These are phyloP conservation scores for Maniola jurtina DNA, from an alignment of 1,140 invertebrate species.

Conservation along the genomic window DNA sequence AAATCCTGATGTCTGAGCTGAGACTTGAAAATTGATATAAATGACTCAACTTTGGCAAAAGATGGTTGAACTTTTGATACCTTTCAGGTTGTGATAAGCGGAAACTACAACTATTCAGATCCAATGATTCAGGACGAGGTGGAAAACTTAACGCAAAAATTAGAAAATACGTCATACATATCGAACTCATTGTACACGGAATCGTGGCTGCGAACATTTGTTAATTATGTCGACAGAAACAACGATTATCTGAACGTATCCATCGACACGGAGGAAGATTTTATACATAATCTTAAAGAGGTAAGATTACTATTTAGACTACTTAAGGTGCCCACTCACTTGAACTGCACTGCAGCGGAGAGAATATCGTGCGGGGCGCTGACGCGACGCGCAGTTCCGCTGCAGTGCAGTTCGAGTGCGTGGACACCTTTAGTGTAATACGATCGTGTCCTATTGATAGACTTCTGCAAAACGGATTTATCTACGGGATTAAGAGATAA, in stretches of 20 bases:
- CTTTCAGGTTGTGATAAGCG: slow-evolving; percentile 90
- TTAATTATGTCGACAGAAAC: slow-evolving; percentile 87
- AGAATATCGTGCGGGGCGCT: too few species aligned
- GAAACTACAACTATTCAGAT: slow-evolving; percentile 92
- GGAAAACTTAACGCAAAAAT: slow-evolving; percentile 86
- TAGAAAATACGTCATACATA: slow-evolving; percentile 91
- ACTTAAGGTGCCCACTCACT: neutral
- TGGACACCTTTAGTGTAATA: too few species aligned
- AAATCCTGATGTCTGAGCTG: too few species aligned
- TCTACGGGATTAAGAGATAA: too few species aligned
- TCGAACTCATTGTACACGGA: slow-evolving; percentile 90
- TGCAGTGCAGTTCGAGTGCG: too few species aligned
- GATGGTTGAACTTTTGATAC: slow-evolving; percentile 12
- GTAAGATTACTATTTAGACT: slow-evolving; percentile 67
- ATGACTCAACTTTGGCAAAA: neutral
- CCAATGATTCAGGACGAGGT: slow-evolving; percentile 87
- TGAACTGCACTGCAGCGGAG: too few species aligned
- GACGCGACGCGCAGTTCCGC: too few species aligned
- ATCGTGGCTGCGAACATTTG: slow-evolving; percentile 93
- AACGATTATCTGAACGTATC: slow-evolving; percentile 87
- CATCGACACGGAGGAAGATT: slow-evolving; percentile 85
- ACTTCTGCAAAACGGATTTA: too few species aligned
- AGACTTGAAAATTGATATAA: neutral
- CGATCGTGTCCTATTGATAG: too few species aligned
- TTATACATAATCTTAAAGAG: slow-evolving; percentile 87